Evolutionary conservation across 2,888 invertebrate species (phyloP).

Genomic region (Drosophila cognata): DNA sequence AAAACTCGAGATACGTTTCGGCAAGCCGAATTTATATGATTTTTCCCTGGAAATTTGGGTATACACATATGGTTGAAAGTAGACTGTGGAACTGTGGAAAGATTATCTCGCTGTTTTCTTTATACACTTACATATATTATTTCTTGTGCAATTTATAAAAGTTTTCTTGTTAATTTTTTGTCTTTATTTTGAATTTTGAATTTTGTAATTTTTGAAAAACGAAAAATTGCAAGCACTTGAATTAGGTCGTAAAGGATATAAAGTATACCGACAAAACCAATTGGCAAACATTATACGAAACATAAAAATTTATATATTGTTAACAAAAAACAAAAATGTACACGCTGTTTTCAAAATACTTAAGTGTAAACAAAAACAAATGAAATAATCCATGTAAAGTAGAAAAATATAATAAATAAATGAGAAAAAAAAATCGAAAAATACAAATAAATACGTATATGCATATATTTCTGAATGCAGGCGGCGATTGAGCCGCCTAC

Average conservation of each 20-base stretch:
- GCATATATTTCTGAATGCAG: constrained; percentile 48
- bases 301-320: constrained; percentile 62
- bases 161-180: constrained; percentile 27
- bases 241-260: constrained; percentile 82
- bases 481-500: constrained; percentile 20
- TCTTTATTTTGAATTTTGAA: constrained; percentile 13
- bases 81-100: background rate
- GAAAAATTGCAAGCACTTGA: constrained; percentile 57
- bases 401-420: constrained; percentile 54
- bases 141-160: constrained; percentile 60
- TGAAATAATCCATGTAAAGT: constrained; percentile 67
- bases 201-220: constrained; percentile 24
- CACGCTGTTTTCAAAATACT: constrained; percentile 52
- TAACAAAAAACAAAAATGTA: constrained; percentile 47
- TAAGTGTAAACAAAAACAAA: constrained; percentile 44
- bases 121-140: constrained; percentile 41
- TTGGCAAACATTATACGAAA: constrained; percentile 59
- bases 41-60: constrained; percentile 7
- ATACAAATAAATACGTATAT: constrained; percentile 29
- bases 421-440: constrained; percentile 15
- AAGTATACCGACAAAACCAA: constrained; percentile 82
- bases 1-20: constrained; percentile 25
- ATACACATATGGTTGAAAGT: background rate
- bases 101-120: constrained; percentile 40
- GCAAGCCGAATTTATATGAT: constrained; percentile 29